Evolutionary conservation across 2,797 vertebrate genomes (phyloP), one percentile per base, ranked within the genome.

Genomic region (Anisognathus igniventris): DNA sequence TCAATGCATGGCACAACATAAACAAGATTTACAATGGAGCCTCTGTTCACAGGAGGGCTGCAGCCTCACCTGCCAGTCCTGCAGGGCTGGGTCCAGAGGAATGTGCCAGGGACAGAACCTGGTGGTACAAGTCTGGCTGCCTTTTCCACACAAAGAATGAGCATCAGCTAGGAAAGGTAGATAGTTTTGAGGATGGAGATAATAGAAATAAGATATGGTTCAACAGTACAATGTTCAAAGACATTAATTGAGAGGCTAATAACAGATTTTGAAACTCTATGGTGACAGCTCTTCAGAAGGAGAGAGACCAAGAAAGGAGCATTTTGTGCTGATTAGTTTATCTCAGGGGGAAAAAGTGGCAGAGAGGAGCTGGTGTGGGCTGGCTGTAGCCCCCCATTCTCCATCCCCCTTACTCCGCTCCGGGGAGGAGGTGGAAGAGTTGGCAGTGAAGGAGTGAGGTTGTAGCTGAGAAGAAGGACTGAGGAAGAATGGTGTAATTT

Each of bases 381-480:
- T 17, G 17, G 8, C 23, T 1, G 0, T 17, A 10, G n/a, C 0
- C 5, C 8, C 8, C 3, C 39, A 2, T 40, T 62, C 22, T 71
- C 14, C 16, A 56, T 8, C 6, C 14, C 33, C 16, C 17, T 18
- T 42, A 42, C 40, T 42, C 40, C 6, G 7, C 28, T 21, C 1
- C 0, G 2, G 23, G 6, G 15, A 27, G 17, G 6, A 73, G 14
- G 13, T 14, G 3, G 42, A 73, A 23, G 42, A 45, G 10, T 2
- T 33, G 17, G 10, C 15, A 66, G 9, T 23, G 24, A 60, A 66
- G 65, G 10, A 88, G 17, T 61, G 54, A 84, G 19, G 15, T 12
- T 21, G 15, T 19, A 47, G 12, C 24, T 54, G 27, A 45, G 23
- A 35, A 30, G 14, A 53, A 42, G 9, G 8, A n/a, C 8, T 22